Conservation (phyloP, 2,797 vertebrate genomes). For the Liasis olivaceus region DNA sequence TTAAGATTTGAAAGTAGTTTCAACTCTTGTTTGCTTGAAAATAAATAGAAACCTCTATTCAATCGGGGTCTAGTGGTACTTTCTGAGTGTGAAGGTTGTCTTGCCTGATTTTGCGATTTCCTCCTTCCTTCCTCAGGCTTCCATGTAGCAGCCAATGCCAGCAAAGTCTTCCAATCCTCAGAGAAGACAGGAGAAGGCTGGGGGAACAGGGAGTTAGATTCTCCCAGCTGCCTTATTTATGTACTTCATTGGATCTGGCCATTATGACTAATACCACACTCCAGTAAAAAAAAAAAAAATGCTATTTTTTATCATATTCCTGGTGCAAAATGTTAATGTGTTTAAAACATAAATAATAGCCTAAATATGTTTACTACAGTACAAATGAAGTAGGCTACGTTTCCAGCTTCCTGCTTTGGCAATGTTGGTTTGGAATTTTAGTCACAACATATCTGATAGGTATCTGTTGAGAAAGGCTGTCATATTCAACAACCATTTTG, state of each 20-base stretch:
- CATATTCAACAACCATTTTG: neutral
- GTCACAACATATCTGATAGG: neutral
- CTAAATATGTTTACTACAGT: neutral
- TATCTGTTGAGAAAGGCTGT: neutral
- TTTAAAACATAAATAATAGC: neutral
- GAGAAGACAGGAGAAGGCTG: neutral
- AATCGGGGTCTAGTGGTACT: neutral
- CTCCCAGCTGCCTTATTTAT: neutral
- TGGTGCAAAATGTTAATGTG: neutral
- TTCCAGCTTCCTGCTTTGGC: neutral
- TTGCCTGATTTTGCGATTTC: neutral
- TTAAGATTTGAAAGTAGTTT: too few species aligned
- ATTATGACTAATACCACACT: neutral
- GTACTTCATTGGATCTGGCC: neutral
- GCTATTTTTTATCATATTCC: neutral
- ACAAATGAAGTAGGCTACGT: neutral
- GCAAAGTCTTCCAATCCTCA: too few species aligned
- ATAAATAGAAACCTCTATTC: neutral
- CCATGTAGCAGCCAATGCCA: neutral
- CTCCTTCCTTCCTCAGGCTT: neutral
- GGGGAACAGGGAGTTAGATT: neutral
- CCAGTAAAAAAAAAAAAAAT: neutral
- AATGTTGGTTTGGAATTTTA: neutral
- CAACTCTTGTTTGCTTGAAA: neutral
- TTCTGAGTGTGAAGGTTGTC: neutral